phyloP scores from a whole-genome alignment of 2,888 invertebrate species.

The Drosophila kuntzei region DNA sequence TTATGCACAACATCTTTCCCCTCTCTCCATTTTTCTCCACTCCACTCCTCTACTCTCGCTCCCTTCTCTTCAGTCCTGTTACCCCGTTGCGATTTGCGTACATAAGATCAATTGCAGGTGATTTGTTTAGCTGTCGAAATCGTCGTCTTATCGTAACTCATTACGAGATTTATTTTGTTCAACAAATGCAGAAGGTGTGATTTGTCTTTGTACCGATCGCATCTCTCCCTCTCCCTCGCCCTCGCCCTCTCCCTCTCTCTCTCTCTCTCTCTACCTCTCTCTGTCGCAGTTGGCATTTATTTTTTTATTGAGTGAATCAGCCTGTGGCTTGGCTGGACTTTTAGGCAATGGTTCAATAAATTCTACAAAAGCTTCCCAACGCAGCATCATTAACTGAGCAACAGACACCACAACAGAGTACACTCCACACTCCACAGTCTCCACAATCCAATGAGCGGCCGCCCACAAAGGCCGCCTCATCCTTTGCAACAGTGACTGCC shows the following conservation, averaged over 20 bases:
- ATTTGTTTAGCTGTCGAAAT: slow-evolving; percentile 86
- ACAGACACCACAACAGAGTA: slow-evolving; percentile 29
- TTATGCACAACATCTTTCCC: slow-evolving; percentile 47
- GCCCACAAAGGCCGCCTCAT: slow-evolving; percentile 76
- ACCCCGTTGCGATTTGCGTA: slow-evolving; percentile 70
- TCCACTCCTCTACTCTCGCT: slow-evolving; percentile 7
- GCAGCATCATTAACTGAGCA: slow-evolving; percentile 71
- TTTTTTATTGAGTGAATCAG: slow-evolving; percentile 78
- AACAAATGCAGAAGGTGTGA: slow-evolving; percentile 86
- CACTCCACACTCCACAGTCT: slow-evolving; percentile 17
- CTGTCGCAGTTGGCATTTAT: slow-evolving; percentile 52
- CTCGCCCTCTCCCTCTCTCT: background rate
- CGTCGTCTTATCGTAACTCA: slow-evolving; percentile 86
- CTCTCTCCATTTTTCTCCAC: slow-evolving; percentile 8
- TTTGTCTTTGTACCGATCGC: slow-evolving; percentile 84
- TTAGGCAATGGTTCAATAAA: slow-evolving; percentile 84
- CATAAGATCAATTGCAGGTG: slow-evolving; percentile 85
- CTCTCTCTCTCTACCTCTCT: background rate
- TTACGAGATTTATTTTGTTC: slow-evolving; percentile 86
- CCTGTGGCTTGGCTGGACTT: slow-evolving; percentile 65
- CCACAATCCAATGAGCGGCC: slow-evolving; percentile 52
- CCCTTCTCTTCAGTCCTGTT: slow-evolving; percentile 8
- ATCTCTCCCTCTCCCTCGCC: slow-evolving; percentile 3
- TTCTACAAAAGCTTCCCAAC: slow-evolving; percentile 67
- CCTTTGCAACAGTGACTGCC: slow-evolving; percentile 29